Base-by-base conservation (phyloP, 2,797 vertebrate species). In the Orestias chungarensis region DNA sequence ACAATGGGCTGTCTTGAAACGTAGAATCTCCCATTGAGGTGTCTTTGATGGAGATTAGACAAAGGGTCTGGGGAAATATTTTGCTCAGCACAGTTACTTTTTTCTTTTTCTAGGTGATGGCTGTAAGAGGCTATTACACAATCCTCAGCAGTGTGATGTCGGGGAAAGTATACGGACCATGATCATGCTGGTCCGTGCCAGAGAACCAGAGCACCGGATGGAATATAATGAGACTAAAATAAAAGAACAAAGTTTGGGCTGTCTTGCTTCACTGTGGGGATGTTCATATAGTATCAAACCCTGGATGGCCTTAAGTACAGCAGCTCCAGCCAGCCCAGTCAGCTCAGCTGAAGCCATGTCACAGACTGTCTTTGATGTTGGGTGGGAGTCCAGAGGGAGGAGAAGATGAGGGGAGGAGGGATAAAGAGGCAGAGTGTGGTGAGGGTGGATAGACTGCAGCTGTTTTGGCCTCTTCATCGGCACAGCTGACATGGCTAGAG, bases 321-420 rank as follows among this genome's bases (percentile, higher is more conserved):
- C 81, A 55, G 73, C 75, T 72, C 77, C 75, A 59, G 81, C 84
- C 74, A 64, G 82, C 83, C 77, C 76, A 59, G 81, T 82, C 73
- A 64, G 82, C 83, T 80, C 86, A 80, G 83, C 73, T 23, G 68
- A 87, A 84, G 75, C 87, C 44, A 14, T 81, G 87, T 86, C 89
- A 88, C 88, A 87, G 84, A 87, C 85, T 82, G 67, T 73, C 90
- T 92, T 93, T 93, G 92, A 92, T 90, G 90, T 89, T 57, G 46
- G 44, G 29, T 74, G 64, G 52, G 33, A 52, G 69, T 31, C 55
- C 40, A 74, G 74, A 72, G 77, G 71, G 74, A 77, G 74, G 82
- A 70, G 73, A 70, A 69, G 33, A 69, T 46, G 72, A 46, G 44
- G 69, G 71, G 68, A 44, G 43, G 73, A 42, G 42, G 71, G 72